Percentiles rank a stretch among this genome's conserved stretches.
phyloP scores from a whole-genome alignment of 1,140 invertebrate genomes.

The Bombus cullumanus region DNA sequence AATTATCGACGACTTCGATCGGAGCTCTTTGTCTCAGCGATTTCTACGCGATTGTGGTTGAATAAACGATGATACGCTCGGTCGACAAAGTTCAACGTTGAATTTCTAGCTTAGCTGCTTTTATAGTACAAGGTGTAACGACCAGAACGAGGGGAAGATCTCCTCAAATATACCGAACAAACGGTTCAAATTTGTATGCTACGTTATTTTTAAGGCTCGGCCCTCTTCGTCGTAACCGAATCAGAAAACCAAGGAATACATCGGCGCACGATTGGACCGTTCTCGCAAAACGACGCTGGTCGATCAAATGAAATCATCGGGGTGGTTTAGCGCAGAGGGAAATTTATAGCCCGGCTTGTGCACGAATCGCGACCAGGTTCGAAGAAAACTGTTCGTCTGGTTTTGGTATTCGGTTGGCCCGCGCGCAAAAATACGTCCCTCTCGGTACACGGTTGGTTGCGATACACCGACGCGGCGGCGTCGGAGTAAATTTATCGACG shows the following conservation, averaged over 20 bases:
- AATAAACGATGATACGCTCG: background rate
- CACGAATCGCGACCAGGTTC: constrained; percentile 21
- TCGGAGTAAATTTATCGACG: constrained; percentile 74
- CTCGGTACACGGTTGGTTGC: constrained; percentile 33
- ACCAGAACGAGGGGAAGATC: too few relatives aligned
- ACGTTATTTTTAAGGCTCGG: background rate
- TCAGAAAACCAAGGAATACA: background rate
- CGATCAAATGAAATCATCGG: constrained; percentile 62
- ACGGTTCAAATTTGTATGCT: background rate
- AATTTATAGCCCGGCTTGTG: constrained; percentile 64
- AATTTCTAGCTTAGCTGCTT: background rate
- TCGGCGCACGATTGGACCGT: background rate
- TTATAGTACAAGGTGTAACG: too few relatives aligned
- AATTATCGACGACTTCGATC: background rate
- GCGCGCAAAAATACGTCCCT: constrained; percentile 62
- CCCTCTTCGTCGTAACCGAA: background rate
- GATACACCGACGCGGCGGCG: constrained; percentile 36
- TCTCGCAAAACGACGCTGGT: background rate
- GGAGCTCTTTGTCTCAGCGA: background rate
- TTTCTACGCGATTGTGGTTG: background rate
- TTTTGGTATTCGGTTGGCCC: constrained; percentile 42
- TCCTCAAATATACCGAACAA: background rate
- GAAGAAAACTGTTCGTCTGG: constrained; percentile 21
- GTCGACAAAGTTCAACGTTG: background rate
- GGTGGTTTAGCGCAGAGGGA: constrained; percentile 9